These are phyloP conservation scores for Lepilemur ruficaudatus DNA, from an alignment of 2,797 vertebrate species.

Conservation along the genomic window DNA sequence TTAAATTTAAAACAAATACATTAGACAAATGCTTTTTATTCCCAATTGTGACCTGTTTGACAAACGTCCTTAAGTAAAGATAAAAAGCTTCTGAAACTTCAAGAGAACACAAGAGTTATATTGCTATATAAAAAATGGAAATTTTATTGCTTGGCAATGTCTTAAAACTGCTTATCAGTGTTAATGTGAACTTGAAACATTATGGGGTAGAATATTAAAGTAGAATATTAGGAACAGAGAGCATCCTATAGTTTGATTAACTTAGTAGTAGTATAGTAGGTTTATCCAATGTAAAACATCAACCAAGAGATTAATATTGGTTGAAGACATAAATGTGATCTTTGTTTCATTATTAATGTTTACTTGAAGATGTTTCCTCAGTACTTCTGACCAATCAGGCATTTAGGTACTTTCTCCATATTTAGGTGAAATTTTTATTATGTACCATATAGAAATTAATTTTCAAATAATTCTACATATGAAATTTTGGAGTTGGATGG, in stretches of 20 bases:
- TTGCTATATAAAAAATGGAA: not conserved
- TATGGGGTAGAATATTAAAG: not conserved
- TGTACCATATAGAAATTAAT: not conserved
- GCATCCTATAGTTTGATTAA: not conserved
- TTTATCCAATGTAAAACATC: conserved; percentile 29
- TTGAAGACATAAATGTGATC: not conserved
- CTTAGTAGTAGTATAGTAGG: not conserved
- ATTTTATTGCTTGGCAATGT: not conserved
- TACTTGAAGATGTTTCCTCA: not conserved
- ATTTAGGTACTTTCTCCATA: not conserved
- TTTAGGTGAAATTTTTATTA: conserved; percentile 38
- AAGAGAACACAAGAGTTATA: not conserved
- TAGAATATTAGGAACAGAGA: not conserved
- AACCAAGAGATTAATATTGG: not conserved
- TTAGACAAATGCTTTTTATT: conserved; percentile 20
- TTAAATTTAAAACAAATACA: conserved; percentile 50
- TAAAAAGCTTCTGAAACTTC: conserved; percentile 55
- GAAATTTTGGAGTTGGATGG: conserved; percentile 31
- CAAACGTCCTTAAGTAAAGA: conserved; percentile 1
- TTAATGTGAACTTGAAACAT: not conserved
- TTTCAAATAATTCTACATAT: conserved; percentile 30
- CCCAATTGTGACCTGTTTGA: not conserved
- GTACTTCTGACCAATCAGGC: not conserved
- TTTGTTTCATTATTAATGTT: not conserved
- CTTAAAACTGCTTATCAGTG: not conserved